Base-by-base conservation (phyloP, 2,888 invertebrate genomes). In the Nowickia ferox region DNA sequence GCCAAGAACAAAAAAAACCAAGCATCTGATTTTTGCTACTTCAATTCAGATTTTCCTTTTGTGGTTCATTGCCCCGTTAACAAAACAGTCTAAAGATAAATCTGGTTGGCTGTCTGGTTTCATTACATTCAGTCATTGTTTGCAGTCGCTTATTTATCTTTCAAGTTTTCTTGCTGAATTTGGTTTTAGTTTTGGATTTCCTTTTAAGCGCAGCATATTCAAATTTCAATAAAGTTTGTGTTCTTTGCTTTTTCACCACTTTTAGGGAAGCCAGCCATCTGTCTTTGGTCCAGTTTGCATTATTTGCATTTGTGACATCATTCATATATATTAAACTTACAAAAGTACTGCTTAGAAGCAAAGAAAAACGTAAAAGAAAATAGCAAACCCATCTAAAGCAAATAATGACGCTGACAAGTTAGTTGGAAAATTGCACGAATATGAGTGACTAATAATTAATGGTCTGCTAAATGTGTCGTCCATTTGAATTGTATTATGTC, bases 381-480 rank as follows among this genome's bases (percentile, higher is more conserved):
- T 4, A 11, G 17, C 22, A 30, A 77, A 82, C 30, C 46, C 79
- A 59, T 55, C 51, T 40, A 69, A 83, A 79, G 66, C 61, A 71
- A 59, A 46, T 71, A 66, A 66, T 19, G 15, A 59, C 0, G 30
- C 8, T 22, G 59, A 68, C 15, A 69, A 46, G 9, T 66, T 66
- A 38, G 22, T 61, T 46, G 42, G 57, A 46, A 53, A 66, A 44
- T n/a, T 44, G 5, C 19, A 19, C 48, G 42, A 77, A 48, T 22
- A 57, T 57, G 46, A 22, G 48, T 46, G 40, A 63, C 51, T 71
- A 74, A 82, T 75, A 78, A 78, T 75, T 75, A 85, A 85, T 85
- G 78, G 75, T 71, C 78, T 82, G 78, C 48, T 82, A 78, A 85
- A 74, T 69, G 15, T 78, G 63, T 78, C 71, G 59, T 80, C 44